Base-by-base conservation (phyloP, 2,888 invertebrate genomes). In the Troides aeacus region DNA sequence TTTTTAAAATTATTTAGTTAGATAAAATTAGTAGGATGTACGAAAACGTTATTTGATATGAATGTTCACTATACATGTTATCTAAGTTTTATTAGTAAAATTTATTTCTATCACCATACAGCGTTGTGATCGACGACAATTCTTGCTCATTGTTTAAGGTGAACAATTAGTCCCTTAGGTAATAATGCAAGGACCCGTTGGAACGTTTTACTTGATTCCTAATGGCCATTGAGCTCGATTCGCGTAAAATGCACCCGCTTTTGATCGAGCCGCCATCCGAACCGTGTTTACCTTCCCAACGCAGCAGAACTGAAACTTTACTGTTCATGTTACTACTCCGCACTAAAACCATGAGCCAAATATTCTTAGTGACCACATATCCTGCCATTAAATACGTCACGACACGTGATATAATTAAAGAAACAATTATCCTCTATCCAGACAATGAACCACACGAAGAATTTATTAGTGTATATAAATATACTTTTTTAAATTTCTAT, bases 101-200 rank as follows among this genome's bases (percentile, higher is more conserved):
- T n/a, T 53, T 53, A 15, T 46, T 46, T 46, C 15, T 15, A 53
- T 53, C n/a, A 6, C 53, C 4, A n/a, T 53, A n/a, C 18, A n/a
- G n/a, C 1, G 8, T 53, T 53, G 53, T n/a, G 53, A 0, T 6
- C 53, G 53, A 1, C 18, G 53, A 12, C 53, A 53, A 53, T 12
- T 53, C 53, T 18, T n/a, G 81, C 79, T 78, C 71, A 79, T 77
- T 76, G 75, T 75, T 77, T 75, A 73, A 74, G 76, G 76, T 74
- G 79, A 84, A 87, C 87, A 89, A 89, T 89, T 89, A 89, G 84
- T 75, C 76, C 74, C 74, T 78, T 76, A 73, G 75, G 85, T 85
- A 89, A 89, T 89, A 89, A 88, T 82, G 84, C 85, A 81, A 79
- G 79, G 79, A 80, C 76, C 83, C 81, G 81, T 78, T 84, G 81